Conservation (phyloP, 2,797 vertebrate species). For the Apogon talboti region DNA sequence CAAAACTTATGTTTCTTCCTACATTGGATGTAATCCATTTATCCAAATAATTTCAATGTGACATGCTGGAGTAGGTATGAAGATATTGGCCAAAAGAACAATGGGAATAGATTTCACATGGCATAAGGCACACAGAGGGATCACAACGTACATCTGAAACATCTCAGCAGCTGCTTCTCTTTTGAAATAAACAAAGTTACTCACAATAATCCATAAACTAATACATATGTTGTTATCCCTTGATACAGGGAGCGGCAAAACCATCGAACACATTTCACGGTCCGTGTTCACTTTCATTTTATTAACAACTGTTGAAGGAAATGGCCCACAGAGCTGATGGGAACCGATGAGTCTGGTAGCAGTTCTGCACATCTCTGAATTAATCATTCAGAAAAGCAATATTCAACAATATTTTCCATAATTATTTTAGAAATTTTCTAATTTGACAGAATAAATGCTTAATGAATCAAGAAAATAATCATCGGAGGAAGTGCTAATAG, state of each 20-base stretch:
- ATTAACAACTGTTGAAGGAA: too few species aligned
- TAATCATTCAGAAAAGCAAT: too few species aligned
- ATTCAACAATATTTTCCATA: too few species aligned
- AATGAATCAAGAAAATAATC: too few species aligned
- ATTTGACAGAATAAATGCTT: too few species aligned
- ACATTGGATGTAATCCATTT: neutral
- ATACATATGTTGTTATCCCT: constrained; percentile 10
- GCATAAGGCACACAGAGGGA: neutral
- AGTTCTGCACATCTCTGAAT: too few species aligned
- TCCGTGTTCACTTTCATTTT: too few species aligned
- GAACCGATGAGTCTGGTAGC: too few species aligned
- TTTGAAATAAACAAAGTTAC: constrained; percentile 6
- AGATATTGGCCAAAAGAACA: neutral
- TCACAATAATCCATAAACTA: neutral
- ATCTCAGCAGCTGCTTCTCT: constrained; percentile 5
- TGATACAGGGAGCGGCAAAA: neutral
- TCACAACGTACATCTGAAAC: constrained; percentile 1
- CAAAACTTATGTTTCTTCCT: constrained; percentile 22
- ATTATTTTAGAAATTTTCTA: too few species aligned
- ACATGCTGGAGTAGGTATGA: constrained; percentile 22
- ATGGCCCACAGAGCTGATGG: too few species aligned
- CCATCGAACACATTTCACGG: too few species aligned
- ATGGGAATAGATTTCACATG: constrained; percentile 19
- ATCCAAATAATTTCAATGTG: constrained; percentile 15
- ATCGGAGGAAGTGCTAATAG: too few species aligned